Base-by-base conservation (phyloP, 2,888 invertebrate genomes). In the Lacanobia oleracea region DNA sequence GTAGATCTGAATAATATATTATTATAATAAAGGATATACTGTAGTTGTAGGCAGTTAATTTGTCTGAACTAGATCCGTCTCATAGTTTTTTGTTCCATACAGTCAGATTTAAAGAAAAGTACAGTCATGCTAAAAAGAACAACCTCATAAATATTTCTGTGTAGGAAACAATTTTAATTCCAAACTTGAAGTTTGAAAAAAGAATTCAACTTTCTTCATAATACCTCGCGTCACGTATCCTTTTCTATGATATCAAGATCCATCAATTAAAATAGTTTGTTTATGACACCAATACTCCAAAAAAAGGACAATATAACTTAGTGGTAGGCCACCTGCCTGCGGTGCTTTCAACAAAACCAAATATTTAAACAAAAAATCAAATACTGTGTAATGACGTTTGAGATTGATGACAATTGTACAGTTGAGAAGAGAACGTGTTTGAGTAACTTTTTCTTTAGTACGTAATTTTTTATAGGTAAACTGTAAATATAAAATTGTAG, bases 291-390 rank as follows among this genome's bases (percentile, higher is more conserved):
- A 75, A 82, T 85, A 79, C 74, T 79, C 57, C 54, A 72, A 81
- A 78, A 81, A 75, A 73, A 48, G 69, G 43, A 66, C 64, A 79
- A 61, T 81, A 71, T 60, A 71, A 72, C 51, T 45, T 74, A 67
- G 75, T 77, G 82, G 72, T 57, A 37, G 74, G 62, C 84, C 90
- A 91, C 90, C 90, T 91, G 90, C 89, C 66, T 71, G 76, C 54
- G 76, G 27, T 54, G 86, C 89, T 91, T 90, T 91, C 88, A 90
- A 91, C 90, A 76, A 84, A 87, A 82, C 83, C 81, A 89, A 91
- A 91, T 89, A 91, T 90, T 90, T 87, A 81, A 87, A 86, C 84
- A 88, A 89, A 90, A 90, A 90, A 88, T 67, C 83, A 88, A 89
- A 90, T 87, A 89, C 84, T 81, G 82, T 87, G 85, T 86, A 88